A percentile compares a stretch with the other conserved stretches of the same genome.
Conservation (phyloP, 2,888 invertebrate genomes). For the Harpagoxenus sublaevis region DNA sequence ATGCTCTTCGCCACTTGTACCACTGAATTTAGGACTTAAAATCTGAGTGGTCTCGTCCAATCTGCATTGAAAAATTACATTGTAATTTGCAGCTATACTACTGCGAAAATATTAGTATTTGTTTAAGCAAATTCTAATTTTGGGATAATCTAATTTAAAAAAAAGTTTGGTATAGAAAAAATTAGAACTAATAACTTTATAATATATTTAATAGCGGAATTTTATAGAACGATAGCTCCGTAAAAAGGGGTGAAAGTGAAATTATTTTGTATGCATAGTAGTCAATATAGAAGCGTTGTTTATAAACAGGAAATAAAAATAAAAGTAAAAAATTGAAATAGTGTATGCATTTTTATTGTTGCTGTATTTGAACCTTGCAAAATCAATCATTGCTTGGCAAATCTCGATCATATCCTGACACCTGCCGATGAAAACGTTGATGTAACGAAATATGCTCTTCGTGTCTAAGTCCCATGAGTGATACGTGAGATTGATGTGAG, state of each 20-base stretch:
- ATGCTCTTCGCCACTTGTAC: constrained; percentile 90
- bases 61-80: constrained; percentile 81
- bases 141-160: background rate
- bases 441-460: constrained; percentile 94
- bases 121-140: background rate
- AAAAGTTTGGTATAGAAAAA: background rate
- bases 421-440: constrained; percentile 94
- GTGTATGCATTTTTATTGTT: background rate
- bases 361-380: constrained; percentile 89
- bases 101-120: background rate
- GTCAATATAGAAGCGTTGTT: background rate
- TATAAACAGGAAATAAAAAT: background rate
- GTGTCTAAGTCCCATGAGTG: constrained; percentile 91
- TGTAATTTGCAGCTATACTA: background rate
- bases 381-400: constrained; percentile 95
- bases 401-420: constrained; percentile 95
- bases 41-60: constrained; percentile 91
- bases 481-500: constrained; percentile 87
- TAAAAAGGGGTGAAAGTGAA: background rate
- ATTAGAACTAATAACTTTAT: background rate
- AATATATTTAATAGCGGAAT: background rate
- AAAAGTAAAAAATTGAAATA: background rate
- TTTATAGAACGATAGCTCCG: background rate
- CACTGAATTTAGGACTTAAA: constrained; percentile 92
- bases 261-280: background rate